A percentile compares a stretch with the other conserved stretches of the same genome.
Conservation (phyloP, 2,113 vertebrate species). For the Semicossyphus pulcher region DNA sequence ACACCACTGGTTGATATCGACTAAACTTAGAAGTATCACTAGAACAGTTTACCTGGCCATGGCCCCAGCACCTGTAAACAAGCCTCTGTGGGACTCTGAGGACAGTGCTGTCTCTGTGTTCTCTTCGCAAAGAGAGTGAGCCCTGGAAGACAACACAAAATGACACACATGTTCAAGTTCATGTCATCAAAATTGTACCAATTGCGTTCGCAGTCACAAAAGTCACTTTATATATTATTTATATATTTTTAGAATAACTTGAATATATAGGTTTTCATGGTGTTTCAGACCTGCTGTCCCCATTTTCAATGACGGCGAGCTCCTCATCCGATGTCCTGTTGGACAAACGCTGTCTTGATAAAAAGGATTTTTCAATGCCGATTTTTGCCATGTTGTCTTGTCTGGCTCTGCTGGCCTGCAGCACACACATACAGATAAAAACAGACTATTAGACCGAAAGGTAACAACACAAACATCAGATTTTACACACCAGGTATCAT, state of each 20-base stretch:
- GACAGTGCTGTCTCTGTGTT: conserved; percentile 78
- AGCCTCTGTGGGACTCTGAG: conserved; percentile 74
- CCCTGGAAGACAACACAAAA: conserved; percentile 76
- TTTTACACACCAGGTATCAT: neutral
- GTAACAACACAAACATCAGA: neutral
- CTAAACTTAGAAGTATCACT: neutral
- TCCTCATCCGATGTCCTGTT: conserved; percentile 81
- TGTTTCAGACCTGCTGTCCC: conserved; percentile 86
- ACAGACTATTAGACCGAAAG: conserved; percentile 37
- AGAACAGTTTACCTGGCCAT: conserved; percentile 87
- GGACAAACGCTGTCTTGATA: conserved; percentile 65
- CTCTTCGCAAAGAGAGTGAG: conserved; percentile 81
- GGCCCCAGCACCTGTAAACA: conserved; percentile 81
- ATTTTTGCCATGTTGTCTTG: conserved; percentile 89
- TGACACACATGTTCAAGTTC: neutral
- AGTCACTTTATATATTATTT: neutral
- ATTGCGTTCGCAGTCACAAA: neutral
- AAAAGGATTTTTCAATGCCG: conserved; percentile 85
- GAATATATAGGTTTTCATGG: neutral
- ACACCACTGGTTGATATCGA: conserved; percentile 1
- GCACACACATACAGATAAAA: conserved; percentile 46
- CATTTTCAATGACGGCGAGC: conserved; percentile 84
- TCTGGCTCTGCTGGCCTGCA: conserved; percentile 58
- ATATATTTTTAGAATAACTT: neutral
- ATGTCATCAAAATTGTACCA: neutral